Percentiles rank a stretch among this genome's conserved stretches.
These are phyloP conservation scores for Embidobia sp. DNA, from an alignment of 2,888 invertebrate species.

Conservation along the genomic window DNA sequence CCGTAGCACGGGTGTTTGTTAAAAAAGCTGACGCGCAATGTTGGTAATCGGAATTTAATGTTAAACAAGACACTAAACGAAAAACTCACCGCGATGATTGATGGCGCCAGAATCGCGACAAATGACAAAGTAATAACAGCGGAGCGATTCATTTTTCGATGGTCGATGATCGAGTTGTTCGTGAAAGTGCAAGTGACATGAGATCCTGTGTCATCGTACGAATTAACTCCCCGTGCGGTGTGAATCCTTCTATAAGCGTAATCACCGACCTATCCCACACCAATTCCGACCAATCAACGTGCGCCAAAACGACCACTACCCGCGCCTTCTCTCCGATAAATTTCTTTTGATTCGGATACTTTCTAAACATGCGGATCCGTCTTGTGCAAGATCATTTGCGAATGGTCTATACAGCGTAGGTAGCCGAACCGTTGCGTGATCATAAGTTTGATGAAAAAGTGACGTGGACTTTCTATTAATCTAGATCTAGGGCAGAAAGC, in stretches of 20 bases:
- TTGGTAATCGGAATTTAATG: no score
- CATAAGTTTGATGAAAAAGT: slow-evolving; percentile 9
- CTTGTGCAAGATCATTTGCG: slow-evolving; percentile 59
- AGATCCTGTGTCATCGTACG: slow-evolving; percentile 60
- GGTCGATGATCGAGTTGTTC: slow-evolving; percentile 44
- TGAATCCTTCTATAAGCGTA: slow-evolving; percentile 63
- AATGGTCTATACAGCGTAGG: slow-evolving; percentile 48
- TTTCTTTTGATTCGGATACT: slow-evolving; percentile 59
- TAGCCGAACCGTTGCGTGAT: slow-evolving; percentile 15
- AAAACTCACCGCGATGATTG: slow-evolving; percentile 42
- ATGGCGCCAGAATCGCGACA: slow-evolving; percentile 19
- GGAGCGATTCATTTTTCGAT: slow-evolving; percentile 39
- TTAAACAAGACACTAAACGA: no score
- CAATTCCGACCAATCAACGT: slow-evolving; percentile 58
- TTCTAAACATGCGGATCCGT: slow-evolving; percentile 58
- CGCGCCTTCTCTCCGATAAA: slow-evolving; percentile 47
- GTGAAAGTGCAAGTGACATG: slow-evolving; percentile 62
- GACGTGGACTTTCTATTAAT: slow-evolving; percentile 36
- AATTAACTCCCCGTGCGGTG: slow-evolving; percentile 52
- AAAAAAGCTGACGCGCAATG: no score
- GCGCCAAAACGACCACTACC: slow-evolving; percentile 46
- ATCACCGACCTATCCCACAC: slow-evolving; percentile 63
- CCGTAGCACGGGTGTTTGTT: no score
- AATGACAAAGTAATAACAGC: slow-evolving; percentile 17
- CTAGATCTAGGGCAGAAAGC: slow-evolving; percentile 25